phyloP scores from a whole-genome alignment of 2,797 vertebrate genomes.

The Amazonetta brasiliensis region DNA sequence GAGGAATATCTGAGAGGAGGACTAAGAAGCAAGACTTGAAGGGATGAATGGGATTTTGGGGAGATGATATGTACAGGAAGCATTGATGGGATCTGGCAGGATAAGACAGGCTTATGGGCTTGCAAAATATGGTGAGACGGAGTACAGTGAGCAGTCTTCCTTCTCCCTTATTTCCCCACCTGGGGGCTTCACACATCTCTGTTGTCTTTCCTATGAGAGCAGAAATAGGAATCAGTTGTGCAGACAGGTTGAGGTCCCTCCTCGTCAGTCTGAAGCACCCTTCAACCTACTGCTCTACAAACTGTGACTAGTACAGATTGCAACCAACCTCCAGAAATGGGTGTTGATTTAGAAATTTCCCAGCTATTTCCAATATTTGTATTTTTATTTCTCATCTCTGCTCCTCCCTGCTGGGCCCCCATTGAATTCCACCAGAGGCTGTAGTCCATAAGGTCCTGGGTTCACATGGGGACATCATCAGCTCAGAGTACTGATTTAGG shows the following conservation, averaged over 20 bases:
- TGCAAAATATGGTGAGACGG: accelerated
- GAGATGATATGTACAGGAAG: not conserved
- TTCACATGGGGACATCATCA: not conserved
- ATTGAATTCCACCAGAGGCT: not conserved
- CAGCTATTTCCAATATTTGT: not conserved
- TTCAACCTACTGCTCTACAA: not conserved
- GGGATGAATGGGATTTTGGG: accelerated
- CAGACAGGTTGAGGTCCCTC: not conserved
- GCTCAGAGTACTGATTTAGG: not conserved
- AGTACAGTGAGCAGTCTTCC: not conserved
- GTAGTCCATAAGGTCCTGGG: not conserved
- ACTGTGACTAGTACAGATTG: accelerated
- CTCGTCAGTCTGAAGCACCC: accelerated
- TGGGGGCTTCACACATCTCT: too few species aligned
- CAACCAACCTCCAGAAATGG: not conserved
- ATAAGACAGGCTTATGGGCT: not conserved
- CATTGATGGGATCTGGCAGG: not conserved
- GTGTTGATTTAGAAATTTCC: not conserved
- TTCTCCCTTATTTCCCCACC: not conserved
- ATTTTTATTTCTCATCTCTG: not conserved
- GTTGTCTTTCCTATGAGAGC: not conserved
- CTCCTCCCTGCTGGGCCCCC: not conserved
- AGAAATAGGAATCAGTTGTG: not conserved
- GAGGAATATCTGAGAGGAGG: not conserved
- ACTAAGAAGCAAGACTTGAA: not conserved